Evolutionary conservation across 2,888 invertebrate species (phyloP).

Genomic region (Griposia aprilina): DNA sequence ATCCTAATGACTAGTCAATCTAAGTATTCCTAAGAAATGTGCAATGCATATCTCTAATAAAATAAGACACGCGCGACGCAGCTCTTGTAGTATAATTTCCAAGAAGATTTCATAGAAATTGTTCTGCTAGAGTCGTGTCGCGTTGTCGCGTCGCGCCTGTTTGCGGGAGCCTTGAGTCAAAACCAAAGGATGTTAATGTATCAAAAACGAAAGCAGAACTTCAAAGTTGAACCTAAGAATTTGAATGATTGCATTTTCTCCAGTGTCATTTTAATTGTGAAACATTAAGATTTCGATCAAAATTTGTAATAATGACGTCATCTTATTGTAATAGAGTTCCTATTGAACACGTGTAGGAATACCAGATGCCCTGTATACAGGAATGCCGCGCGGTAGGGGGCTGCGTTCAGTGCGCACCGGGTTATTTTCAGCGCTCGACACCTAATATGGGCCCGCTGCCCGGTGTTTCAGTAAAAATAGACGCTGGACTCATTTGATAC

Average conservation of each 20-base stretch:
- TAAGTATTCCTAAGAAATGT: neutral
- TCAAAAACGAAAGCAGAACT: slow-evolving; percentile 6
- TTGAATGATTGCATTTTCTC: neutral
- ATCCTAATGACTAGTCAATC: neutral
- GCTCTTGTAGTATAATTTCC: too few species aligned
- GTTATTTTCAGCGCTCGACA: slow-evolving; percentile 86
- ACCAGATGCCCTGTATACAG: slow-evolving; percentile 57
- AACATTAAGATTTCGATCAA: neutral
- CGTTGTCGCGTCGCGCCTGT: too few species aligned
- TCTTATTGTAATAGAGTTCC: slow-evolving; percentile 11
- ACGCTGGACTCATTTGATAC: slow-evolving; percentile 76
- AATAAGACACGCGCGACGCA: too few species aligned
- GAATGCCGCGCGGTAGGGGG: slow-evolving; percentile 77
- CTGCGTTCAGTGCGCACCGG: slow-evolving; percentile 71
- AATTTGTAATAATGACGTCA: slow-evolving; percentile 14
- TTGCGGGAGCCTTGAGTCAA: neutral
- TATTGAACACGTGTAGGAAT: slow-evolving; percentile 40
- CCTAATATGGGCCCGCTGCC: slow-evolving; percentile 90
- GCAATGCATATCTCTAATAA: neutral
- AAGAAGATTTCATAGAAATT: too few species aligned
- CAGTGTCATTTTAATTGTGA: neutral
- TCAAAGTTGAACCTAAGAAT: neutral
- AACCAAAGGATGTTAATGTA: neutral
- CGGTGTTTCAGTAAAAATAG: slow-evolving; percentile 86
- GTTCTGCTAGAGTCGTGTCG: too few species aligned